Evolutionary conservation across 23 tunicate species (phyloP), one percentile per base, ranked within the genome.

Genomic region (Corella eumyota): DNA sequence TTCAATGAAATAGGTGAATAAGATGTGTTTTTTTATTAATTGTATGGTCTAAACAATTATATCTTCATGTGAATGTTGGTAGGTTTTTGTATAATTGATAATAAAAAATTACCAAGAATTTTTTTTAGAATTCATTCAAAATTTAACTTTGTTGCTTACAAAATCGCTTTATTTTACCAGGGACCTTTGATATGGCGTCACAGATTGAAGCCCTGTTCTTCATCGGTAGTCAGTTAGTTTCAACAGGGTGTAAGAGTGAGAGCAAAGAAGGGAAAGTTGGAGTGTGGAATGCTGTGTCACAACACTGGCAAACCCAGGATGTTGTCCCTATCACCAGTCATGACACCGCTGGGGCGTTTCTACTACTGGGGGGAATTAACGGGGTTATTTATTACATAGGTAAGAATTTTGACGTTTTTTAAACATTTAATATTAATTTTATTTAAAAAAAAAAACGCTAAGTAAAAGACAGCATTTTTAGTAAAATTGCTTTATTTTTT

Each of bases 261-360:
- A 73, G 77, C 0, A 40, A 27, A n/a, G 75, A 83, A 2, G 85
- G 95, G 1, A 66, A 81, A 48, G 96, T 88, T 7, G 96, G 96
- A 20, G 96, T 88, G 13, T 88, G 96, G 96, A 88, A 88, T 30
- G 96, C 96, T 13, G 90, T 88, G 32, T 88, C 96, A 7, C 96
- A 88, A 56, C 88, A 88, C 65, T 88, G 96, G 96, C 96, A 88
- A 44, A 64, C 81, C 0, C 96, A 88, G 50, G 96, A 88, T 50
- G 83, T 88, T 15, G 79, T 73, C 2, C 64, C 70, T 11, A 79
- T 88, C 48, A 88, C 90, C 7, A 88, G 96, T 47, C 68, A 79
- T 45, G 96, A 88, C 50, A 81, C 96, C 2, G 96, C 96, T 21
- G 96, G 83, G 7, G 61, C 96, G 5, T 88, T 67, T 40, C 55